Evolutionary conservation across 2,797 vertebrate genomes (phyloP).

Genomic region (Spea hammondii): DNA sequence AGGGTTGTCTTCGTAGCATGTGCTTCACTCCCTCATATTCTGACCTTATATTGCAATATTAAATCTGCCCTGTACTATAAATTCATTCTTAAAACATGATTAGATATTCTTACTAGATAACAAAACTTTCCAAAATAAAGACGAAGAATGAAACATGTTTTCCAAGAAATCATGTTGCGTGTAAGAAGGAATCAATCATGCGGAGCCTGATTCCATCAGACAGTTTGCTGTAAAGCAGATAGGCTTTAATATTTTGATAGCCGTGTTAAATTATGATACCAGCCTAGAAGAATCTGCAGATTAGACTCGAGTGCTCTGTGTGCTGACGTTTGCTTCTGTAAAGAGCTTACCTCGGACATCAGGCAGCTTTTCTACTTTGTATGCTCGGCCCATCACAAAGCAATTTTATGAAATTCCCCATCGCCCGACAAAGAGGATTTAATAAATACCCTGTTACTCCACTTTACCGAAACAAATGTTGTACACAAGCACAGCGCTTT

Average conservation of each 20-base stretch:
- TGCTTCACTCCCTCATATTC: no score
- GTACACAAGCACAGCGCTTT: no score
- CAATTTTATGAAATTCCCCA: background rate
- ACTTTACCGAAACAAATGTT: no score
- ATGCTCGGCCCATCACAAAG: background rate
- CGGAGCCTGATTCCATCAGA: background rate
- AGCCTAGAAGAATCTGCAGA: background rate
- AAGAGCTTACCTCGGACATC: background rate
- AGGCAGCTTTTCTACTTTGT: slow-evolving; percentile 15
- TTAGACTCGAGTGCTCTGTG: background rate
- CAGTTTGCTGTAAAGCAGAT: background rate
- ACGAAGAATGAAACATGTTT: background rate
- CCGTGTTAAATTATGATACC: slow-evolving; percentile 12
- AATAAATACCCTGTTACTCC: no score
- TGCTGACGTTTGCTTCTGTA: slow-evolving; percentile 11
- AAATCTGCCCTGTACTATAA: no score
- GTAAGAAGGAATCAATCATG: background rate
- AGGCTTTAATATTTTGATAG: slow-evolving; percentile 10
- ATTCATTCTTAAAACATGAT: no score
- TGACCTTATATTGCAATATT: no score
- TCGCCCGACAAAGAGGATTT: background rate
- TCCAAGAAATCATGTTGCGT: background rate
- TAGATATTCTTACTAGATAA: no score
- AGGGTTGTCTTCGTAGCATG: no score
- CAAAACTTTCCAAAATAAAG: background rate